Percentiles rank a stretch among this genome's conserved stretches.
Evolutionary conservation across 2,113 vertebrate species (phyloP).

Genomic region (Gnathonemus longibarbis): DNA sequence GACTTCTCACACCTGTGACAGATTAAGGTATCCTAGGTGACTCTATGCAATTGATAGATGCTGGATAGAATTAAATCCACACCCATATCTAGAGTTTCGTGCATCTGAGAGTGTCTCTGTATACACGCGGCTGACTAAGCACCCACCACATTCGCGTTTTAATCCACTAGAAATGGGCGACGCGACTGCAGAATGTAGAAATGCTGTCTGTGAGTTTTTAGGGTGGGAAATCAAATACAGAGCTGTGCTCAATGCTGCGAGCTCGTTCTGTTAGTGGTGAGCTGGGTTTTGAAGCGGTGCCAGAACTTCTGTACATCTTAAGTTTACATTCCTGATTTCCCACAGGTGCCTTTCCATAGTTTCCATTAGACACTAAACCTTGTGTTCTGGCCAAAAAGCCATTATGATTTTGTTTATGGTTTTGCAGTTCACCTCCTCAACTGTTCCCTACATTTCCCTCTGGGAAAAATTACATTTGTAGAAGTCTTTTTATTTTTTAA

Average conservation of each 20-base stretch:
- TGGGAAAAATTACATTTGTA: neutral
- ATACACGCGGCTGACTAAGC: neutral
- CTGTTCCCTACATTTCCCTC: neutral
- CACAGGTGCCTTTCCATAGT: neutral
- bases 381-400: neutral
- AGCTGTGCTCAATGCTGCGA: neutral
- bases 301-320: constrained; percentile 4
- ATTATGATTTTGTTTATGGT: neutral
- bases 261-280: neutral
- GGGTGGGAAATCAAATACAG: neutral
- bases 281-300: neutral
- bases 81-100: constrained; percentile 8
- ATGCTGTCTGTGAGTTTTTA: neutral
- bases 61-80: neutral
- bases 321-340: neutral
- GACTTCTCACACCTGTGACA: constrained; percentile 15
- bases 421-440: neutral
- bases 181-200: neutral
- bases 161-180: neutral
- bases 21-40: constrained; percentile 10
- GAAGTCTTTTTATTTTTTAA: neutral
- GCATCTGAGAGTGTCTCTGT: neutral
- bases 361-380: neutral
- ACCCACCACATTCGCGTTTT: neutral
- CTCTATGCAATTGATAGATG: constrained; percentile 3